Evolutionary conservation across 2,888 invertebrate genomes (phyloP).

Genomic region (Brachyptera risi): DNA sequence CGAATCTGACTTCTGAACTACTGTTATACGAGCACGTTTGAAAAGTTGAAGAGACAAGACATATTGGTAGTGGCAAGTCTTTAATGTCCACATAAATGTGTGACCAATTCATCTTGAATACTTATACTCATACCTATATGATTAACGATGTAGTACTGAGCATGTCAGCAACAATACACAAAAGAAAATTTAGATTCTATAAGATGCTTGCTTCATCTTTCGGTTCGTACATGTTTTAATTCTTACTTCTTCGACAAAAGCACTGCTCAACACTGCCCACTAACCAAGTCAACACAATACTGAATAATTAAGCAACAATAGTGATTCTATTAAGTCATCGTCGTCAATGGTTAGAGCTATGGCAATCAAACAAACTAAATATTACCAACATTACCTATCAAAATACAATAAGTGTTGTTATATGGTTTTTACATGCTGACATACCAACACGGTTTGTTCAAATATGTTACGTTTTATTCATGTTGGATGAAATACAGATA

Average conservation of each 20-base stretch:
- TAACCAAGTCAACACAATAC: slow-evolving; percentile 14
- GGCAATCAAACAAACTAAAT: not conserved
- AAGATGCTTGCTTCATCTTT: not conserved
- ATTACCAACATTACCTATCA: not conserved
- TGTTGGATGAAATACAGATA: not conserved
- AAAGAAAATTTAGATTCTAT: not conserved
- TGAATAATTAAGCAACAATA: slow-evolving; percentile 14
- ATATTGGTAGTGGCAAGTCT: too few species aligned
- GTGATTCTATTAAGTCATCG: not conserved
- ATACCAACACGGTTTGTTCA: too few species aligned
- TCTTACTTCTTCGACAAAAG: not conserved
- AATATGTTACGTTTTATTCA: not conserved
- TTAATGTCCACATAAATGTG: too few species aligned
- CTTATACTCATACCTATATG: too few species aligned
- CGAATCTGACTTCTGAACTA: too few species aligned
- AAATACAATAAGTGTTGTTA: too few species aligned
- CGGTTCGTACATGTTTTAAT: not conserved
- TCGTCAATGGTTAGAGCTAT: not conserved
- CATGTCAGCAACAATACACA: not conserved
- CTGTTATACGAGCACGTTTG: too few species aligned
- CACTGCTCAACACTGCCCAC: not conserved
- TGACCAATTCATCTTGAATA: too few species aligned
- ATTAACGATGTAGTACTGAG: not conserved
- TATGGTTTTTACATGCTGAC: too few species aligned
- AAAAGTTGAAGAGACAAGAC: too few species aligned